Percentiles rank a stretch among this genome's conserved stretches.
These are phyloP conservation scores for Melitaea cinxia DNA, from an alignment of 1,140 invertebrate species.

Conservation along the genomic window DNA sequence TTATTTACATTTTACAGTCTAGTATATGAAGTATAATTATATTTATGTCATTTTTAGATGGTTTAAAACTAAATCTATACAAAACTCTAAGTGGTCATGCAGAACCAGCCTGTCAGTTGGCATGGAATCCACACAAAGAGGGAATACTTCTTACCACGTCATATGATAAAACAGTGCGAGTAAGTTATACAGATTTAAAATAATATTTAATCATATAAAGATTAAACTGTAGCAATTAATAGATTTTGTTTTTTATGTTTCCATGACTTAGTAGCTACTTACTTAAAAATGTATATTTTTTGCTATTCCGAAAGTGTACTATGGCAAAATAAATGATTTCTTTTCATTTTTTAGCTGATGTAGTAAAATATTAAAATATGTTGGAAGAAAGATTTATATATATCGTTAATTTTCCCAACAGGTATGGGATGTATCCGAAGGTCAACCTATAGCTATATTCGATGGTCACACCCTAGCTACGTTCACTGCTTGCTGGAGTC, in stretches of 20 bases:
- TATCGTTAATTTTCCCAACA: conserved; percentile 53
- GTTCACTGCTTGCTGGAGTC: conserved; percentile 49
- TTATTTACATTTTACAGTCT: too few species aligned
- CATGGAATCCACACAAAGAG: conserved; percentile 88
- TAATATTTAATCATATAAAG: too few species aligned
- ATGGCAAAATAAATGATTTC: too few species aligned
- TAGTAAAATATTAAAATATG: neutral
- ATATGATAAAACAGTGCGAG: conserved; percentile 86
- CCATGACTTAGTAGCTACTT: too few species aligned
- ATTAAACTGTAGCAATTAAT: too few species aligned
- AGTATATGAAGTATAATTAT: too few species aligned
- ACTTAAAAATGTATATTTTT: too few species aligned
- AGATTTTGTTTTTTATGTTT: too few species aligned
- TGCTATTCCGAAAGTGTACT: too few species aligned
- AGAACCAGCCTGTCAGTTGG: conserved; percentile 83
- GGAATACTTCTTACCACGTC: conserved; percentile 86
- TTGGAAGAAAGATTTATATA: neutral
- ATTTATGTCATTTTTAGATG: conserved; percentile 44
- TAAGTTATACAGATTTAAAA: conserved; percentile 68
- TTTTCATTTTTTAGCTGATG: too few species aligned
- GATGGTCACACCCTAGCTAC: conserved; percentile 37
- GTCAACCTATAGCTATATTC: conserved; percentile 47
- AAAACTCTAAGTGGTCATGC: conserved; percentile 83
- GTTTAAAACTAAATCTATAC: conserved; percentile 64
- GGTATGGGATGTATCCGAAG: conserved; percentile 86